Evolutionary conservation across 2,797 vertebrate genomes (phyloP).

Genomic region (Neopelma chrysocephalum): DNA sequence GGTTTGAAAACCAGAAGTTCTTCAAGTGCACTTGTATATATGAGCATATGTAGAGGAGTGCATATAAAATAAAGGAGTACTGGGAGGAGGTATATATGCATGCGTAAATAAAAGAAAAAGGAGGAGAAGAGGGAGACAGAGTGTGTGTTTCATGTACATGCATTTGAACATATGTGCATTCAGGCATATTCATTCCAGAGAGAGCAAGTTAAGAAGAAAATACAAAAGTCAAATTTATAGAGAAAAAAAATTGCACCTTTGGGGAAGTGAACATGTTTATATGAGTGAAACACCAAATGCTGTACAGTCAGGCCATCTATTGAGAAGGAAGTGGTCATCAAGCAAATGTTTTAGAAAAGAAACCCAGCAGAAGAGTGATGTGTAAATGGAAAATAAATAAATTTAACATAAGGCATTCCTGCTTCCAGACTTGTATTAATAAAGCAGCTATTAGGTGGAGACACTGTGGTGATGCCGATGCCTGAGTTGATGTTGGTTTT

Average conservation of each 20-base stretch:
- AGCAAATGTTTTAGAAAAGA: slow-evolving; percentile 22
- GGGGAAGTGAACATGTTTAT: neutral
- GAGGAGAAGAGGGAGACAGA: neutral
- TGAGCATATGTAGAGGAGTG: neutral
- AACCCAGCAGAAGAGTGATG: neutral
- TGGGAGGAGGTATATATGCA: neutral
- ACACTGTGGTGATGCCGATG: slow-evolving; percentile 53
- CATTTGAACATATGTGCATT: neutral
- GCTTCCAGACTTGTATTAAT: slow-evolving; percentile 65
- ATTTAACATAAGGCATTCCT: neutral
- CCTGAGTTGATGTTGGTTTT: slow-evolving; percentile 9
- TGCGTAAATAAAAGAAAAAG: neutral
- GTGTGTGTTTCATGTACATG: neutral
- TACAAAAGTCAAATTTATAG: neutral
- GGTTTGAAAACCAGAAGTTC: neutral
- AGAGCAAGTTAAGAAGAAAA: neutral
- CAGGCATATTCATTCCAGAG: neutral
- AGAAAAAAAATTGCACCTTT: neutral
- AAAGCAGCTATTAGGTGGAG: slow-evolving; percentile 68
- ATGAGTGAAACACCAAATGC: neutral
- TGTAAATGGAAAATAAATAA: slow-evolving; percentile 63
- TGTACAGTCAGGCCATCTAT: neutral
- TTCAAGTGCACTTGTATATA: neutral
- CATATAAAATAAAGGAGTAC: neutral
- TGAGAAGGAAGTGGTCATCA: neutral